Base-by-base conservation (phyloP, 2,888 invertebrate genomes). In the Syrista parreyssii region DNA sequence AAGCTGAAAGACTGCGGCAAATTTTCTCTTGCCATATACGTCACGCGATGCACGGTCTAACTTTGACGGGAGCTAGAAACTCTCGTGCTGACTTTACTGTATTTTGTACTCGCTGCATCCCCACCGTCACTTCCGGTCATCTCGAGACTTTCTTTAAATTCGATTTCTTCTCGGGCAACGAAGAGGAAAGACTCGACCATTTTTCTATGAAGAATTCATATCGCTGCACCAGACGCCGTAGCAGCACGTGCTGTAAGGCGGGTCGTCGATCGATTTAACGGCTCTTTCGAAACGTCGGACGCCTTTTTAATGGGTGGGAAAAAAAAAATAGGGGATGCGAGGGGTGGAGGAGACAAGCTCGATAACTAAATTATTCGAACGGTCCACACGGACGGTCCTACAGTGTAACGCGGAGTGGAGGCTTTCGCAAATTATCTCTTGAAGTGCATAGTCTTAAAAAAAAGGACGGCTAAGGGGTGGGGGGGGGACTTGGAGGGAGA, bases 291-390 rank as follows among this genome's bases (percentile, higher is more conserved):
- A 23, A 23, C 55, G 55, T 55, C 55, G 2, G 23, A 55, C 23
- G 23, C 23, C 1, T 55, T 55, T 55, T 55, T 55, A 23, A 55
- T 9, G 55, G 55, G 23, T 9, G 15, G 15, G 23, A 0, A 55
- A 55, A 40, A 15, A 40, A 55, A 0, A 40, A 23, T 23, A 23
- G 3, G 55, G 9, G 55, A 2, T 4, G 0, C 36, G 12, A 15
- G 23, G 2, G 55, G 55, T 1, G 55, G 55, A 23, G 9, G 0
- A 23, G 23, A 55, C 55, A 55, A 55, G 55, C 55, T 85, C 87
- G 85, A 88, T 89, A 89, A 89, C 85, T 88, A 87, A 89, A 88
- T 90, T 88, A 89, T 85, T 86, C 83, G 82, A n/a, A n/a, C n/a
- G 84, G 83, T n/a, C n/a, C n/a, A n/a, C n/a, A n/a, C 86, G 85